Evolutionary conservation across 2,888 invertebrate species (phyloP), one percentile per base, ranked within the genome.

Genomic region (Liposcelis brunnea): DNA sequence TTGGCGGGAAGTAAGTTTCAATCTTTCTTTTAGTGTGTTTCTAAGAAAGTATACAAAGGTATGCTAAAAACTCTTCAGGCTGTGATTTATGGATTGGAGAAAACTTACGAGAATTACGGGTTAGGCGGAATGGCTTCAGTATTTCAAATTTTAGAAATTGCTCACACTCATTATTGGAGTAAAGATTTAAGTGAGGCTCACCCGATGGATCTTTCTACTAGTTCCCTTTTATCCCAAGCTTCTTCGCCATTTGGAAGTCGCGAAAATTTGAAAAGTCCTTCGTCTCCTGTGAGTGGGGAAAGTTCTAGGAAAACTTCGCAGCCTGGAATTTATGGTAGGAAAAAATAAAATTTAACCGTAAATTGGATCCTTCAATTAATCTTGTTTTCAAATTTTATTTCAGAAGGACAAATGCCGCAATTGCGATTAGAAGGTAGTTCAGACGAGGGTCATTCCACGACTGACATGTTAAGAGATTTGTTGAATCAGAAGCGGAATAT

Each of bases 101-200:
- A 80, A 50, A 91, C 93, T 1, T 94, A 82, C 61, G 75, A 80
- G 36, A 94, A 93, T 67, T 87, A 89, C 56, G 94, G 95, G 0
- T 70, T 91, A 1, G 95, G 95, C 31, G 98, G 98, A 16, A 91
- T 95, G 85, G 93, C 94, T 2, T 91, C 94, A 0, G 89, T 90
- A 15, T 95, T 93, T 64, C 91, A 94, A 65, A 71, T 97, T 52
- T 80, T 97, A 56, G 98, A 99, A 71, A 93, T 99, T 59, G 89
- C 93, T 2, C 97, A 99, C 62, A 99, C 98, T 0, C 97, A 98
- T 65, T 99, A 83, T 61, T 94, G 93, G 90, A 84, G 83, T 54
- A 84, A 86, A 58, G 90, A 90, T 60, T 61, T 86, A 7, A 69
- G 74, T 0, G 75, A 74, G 48, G 62, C 65, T 18, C 54, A 55